phyloP scores from a whole-genome alignment of 2,888 invertebrate genomes.

The Pinctada fucata region DNA sequence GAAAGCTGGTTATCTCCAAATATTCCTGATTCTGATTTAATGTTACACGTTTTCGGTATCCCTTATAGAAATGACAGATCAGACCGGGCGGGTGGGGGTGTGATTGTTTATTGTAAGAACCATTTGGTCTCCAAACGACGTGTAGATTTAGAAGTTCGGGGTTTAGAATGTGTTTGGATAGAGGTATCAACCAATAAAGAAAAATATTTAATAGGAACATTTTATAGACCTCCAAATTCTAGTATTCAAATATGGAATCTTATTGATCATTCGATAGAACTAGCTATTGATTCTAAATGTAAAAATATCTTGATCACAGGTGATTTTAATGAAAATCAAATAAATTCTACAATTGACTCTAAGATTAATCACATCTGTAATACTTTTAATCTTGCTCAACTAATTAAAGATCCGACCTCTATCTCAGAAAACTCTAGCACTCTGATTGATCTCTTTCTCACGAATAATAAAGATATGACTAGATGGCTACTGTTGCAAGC shows the following conservation, averaged over 20 bases:
- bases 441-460: conserved; percentile 21
- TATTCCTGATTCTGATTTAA: neutral
- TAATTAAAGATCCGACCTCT: conserved; percentile 26
- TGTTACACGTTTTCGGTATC: conserved; percentile 1
- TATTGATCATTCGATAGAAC: neutral
- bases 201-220: conserved; percentile 9
- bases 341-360: neutral
- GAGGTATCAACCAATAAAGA: neutral
- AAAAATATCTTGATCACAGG: neutral
- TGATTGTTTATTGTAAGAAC: conserved; percentile 7
- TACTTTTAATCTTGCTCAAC: conserved; percentile 5
- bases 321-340: conserved; percentile 6
- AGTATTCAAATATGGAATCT: neutral
- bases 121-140: neutral
- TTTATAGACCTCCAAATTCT: neutral
- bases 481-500: no score
- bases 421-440: neutral
- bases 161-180: conserved; percentile 5
- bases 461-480: neutral
- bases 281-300: neutral
- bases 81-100: neutral
- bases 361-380: conserved; percentile 10
- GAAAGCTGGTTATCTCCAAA: neutral
- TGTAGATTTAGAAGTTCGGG: neutral
- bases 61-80: neutral